These are phyloP conservation scores for Limenitis camilla DNA, from an alignment of 2,888 invertebrate genomes.

Conservation along the genomic window DNA sequence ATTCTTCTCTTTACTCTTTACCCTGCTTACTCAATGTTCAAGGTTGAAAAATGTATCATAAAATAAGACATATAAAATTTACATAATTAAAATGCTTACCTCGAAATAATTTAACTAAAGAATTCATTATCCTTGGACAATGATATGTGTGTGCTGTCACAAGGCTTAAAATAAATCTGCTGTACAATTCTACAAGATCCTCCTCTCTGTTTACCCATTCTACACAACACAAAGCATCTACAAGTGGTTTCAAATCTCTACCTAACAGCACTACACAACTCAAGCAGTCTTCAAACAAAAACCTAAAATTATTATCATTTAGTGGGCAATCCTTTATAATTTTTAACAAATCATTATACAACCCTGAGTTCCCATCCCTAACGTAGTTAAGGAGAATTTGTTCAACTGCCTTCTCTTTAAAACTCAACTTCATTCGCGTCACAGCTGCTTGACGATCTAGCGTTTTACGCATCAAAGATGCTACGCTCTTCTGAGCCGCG, in stretches of 20 bases:
- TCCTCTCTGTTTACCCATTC: slow-evolving; percentile 53
- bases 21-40: too few relatives aligned
- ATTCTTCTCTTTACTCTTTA: too few relatives aligned
- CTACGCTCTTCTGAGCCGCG: slow-evolving; percentile 53
- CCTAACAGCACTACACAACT: slow-evolving; percentile 57
- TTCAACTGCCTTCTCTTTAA: slow-evolving; percentile 62
- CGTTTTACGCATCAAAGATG: slow-evolving; percentile 62
- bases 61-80: too few relatives aligned
- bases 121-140: slow-evolving; percentile 49
- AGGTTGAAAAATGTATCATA: too few relatives aligned
- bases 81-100: slow-evolving; percentile 34
- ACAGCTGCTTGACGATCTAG: slow-evolving; percentile 54
- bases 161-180: slow-evolving; percentile 50
- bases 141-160: slow-evolving; percentile 68
- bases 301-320: slow-evolving; percentile 57
- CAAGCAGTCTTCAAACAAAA: slow-evolving; percentile 57
- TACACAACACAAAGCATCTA: slow-evolving; percentile 51
- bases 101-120: slow-evolving; percentile 57
- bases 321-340: slow-evolving; percentile 56
- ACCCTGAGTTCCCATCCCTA: slow-evolving; percentile 47
- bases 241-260: slow-evolving; percentile 51
- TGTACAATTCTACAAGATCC: slow-evolving; percentile 47
- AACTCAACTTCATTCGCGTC: slow-evolving; percentile 54
- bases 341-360: slow-evolving; percentile 65
- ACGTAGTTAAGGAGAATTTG: slow-evolving; percentile 55